Percentiles rank a stretch among this genome's conserved stretches.
Conservation (phyloP, 2,888 invertebrate species). For the Tinea pellionella region DNA sequence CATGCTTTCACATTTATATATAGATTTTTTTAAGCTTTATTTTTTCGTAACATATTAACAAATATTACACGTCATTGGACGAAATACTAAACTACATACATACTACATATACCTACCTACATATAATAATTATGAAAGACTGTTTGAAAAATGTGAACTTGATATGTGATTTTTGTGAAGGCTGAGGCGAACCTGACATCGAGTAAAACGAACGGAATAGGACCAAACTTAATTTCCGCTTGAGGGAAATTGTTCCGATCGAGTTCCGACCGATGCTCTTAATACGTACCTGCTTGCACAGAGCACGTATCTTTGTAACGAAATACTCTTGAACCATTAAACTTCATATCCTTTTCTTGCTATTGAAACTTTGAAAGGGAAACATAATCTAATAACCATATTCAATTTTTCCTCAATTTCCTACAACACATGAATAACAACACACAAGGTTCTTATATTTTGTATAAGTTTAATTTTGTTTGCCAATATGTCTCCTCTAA, state of each 20-base stretch:
- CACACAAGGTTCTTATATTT: too few species aligned
- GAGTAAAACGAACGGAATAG: neutral
- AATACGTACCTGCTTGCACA: slow-evolving; percentile 3
- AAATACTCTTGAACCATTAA: neutral
- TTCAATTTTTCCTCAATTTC: neutral
- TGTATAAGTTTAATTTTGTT: too few species aligned
- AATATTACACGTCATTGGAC: too few species aligned
- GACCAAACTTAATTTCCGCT: slow-evolving; percentile 12
- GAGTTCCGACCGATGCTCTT: slow-evolving; percentile 6
- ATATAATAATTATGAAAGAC: too few species aligned
- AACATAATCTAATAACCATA: neutral
- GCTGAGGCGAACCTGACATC: neutral
- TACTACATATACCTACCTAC: too few species aligned
- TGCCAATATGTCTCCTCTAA: too few species aligned
- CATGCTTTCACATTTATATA: too few species aligned
- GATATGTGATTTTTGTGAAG: slow-evolving; percentile 4
- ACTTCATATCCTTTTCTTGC: neutral
- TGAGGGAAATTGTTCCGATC: slow-evolving; percentile 11
- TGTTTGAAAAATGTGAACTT: too few species aligned
- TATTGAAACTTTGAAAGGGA: neutral
- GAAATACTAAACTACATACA: too few species aligned
- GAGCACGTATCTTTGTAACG: slow-evolving; percentile 5
- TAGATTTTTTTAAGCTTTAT: too few species aligned
- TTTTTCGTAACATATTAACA: too few species aligned
- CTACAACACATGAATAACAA: neutral